Evolutionary conservation across 1,140 invertebrate genomes (phyloP).

Genomic region (Euwallacea fornicatus): DNA sequence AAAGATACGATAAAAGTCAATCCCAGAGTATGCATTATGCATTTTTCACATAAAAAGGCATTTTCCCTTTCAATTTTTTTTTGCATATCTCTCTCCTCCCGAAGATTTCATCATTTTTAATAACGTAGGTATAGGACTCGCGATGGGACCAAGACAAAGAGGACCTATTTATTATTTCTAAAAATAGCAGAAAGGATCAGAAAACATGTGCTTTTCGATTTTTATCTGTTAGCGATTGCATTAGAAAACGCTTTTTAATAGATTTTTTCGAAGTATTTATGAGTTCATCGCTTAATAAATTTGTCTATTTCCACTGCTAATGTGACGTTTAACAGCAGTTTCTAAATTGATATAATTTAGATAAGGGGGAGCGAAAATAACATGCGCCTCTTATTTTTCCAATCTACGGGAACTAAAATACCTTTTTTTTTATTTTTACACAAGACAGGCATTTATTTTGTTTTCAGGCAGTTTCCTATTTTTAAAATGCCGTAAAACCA

Average conservation of each 20-base stretch:
- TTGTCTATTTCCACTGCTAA: slow-evolving; percentile 33
- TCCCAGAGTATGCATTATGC: too few species aligned
- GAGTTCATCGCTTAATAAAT: slow-evolving; percentile 33
- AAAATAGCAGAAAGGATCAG: slow-evolving; percentile 9
- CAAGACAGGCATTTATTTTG: slow-evolving; percentile 14
- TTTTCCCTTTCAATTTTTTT: too few species aligned
- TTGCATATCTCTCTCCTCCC: too few species aligned
- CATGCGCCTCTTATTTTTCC: slow-evolving; percentile 19
- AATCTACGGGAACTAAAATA: slow-evolving; percentile 9
- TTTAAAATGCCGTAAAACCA: slow-evolving; percentile 26
- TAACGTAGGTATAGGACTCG: too few species aligned
- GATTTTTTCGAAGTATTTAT: slow-evolving; percentile 32
- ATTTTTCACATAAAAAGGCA: too few species aligned
- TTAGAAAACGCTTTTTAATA: slow-evolving; percentile 28
- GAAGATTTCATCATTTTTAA: too few species aligned
- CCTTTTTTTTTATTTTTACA: slow-evolving; percentile 16
- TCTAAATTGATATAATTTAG: slow-evolving; percentile 35
- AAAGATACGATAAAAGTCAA: too few species aligned
- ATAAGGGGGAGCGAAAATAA: slow-evolving; percentile 22
- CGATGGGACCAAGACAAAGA: neutral
- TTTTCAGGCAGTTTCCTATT: slow-evolving; percentile 19
- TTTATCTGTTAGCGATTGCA: slow-evolving; percentile 33
- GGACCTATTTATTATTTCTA: neutral
- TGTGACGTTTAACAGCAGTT: slow-evolving; percentile 28
- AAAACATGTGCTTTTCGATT: slow-evolving; percentile 28